Evolutionary conservation across 2,888 invertebrate genomes (phyloP).

Genomic region (Caenorhabditis plicata): DNA sequence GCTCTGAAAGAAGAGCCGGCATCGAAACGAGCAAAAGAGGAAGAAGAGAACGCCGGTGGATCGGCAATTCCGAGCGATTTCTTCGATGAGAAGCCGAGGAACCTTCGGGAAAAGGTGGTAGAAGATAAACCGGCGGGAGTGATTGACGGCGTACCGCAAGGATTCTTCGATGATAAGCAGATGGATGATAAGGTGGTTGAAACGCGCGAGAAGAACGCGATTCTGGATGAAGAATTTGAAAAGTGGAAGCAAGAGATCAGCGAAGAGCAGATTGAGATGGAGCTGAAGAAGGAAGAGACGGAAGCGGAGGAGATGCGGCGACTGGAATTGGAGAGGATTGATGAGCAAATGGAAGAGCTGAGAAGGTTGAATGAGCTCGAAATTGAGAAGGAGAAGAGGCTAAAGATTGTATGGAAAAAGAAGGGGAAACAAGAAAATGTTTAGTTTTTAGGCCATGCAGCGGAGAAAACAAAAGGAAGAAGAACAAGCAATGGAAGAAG

Average conservation of each 20-base stretch:
- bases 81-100: slow-evolving; percentile 21
- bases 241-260: slow-evolving; percentile 29
- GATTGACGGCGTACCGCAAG: slow-evolving; percentile 47
- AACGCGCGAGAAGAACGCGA: slow-evolving; percentile 21
- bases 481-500: slow-evolving; percentile 27
- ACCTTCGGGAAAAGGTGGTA: slow-evolving; percentile 9
- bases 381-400: slow-evolving; percentile 37
- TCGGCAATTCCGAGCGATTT: slow-evolving; percentile 18
- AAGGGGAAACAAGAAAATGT: background rate
- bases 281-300: slow-evolving; percentile 20
- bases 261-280: slow-evolving; percentile 22
- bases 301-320: slow-evolving; percentile 32
- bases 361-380: slow-evolving; percentile 47
- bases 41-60: slow-evolving; percentile 6
- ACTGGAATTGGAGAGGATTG: slow-evolving; percentile 40
- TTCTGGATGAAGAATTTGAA: slow-evolving; percentile 25
- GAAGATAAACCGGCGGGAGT: slow-evolving; percentile 4
- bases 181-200: slow-evolving; percentile 37
- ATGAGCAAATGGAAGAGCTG: slow-evolving; percentile 45
- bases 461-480: slow-evolving; percentile 7
- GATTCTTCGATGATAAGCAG: slow-evolving; percentile 53
- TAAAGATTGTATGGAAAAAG: slow-evolving; percentile 21
- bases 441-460: background rate
- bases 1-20: slow-evolving; percentile 14
- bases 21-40: background rate